Evolutionary conservation across 2,113 vertebrate species (phyloP), one percentile per base, ranked within the genome.

Genomic region (Centropristis striata): DNA sequence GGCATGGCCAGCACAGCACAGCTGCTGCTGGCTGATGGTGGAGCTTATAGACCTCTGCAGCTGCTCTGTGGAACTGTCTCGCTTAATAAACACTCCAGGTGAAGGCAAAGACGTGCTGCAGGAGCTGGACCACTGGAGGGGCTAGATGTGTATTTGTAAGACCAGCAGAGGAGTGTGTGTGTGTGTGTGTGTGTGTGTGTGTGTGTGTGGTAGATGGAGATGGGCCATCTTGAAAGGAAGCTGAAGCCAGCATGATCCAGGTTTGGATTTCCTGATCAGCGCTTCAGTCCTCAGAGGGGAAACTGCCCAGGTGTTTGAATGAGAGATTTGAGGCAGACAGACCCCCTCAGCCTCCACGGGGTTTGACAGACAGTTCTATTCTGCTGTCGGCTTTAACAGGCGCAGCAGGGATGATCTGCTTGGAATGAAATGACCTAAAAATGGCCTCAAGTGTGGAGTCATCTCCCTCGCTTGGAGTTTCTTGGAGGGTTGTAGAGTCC

Each of bases 51-150:
- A 49, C 50, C 58, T 78, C 60, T 59, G 65, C 72, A 78, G 81
- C 78, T 63, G 68, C 65, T 84, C 78, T 54, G 18, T 63, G 64
- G 42, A 44, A 66, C 68, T 47, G 66, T 69, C 39, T 57, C 37
- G 42, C 71, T 69, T 80, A 50, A 78, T 73, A 76, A 78, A 78
- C 73, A 55, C 11, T 3, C 23, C 66, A 80, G 74, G 21, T 72
- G 67, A 81, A 65, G 50, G 72, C 50, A 51, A 66, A 25, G 54
- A 58, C 66, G 53, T 67, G 42, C 46, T 73, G 73, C 54, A 32
- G 39, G 68, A 47, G 28, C 54, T 55, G 68, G 55, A 63, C 58
- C 63, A 18, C 18, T 18, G 42, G 20, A 71, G 51, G 25, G 21
- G 68, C 11, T 27, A 0, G 8, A 23, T 14, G 65, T 41, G 32